phyloP scores from a whole-genome alignment of 1,140 invertebrate genomes.

The Listronotus bonariensis region DNA sequence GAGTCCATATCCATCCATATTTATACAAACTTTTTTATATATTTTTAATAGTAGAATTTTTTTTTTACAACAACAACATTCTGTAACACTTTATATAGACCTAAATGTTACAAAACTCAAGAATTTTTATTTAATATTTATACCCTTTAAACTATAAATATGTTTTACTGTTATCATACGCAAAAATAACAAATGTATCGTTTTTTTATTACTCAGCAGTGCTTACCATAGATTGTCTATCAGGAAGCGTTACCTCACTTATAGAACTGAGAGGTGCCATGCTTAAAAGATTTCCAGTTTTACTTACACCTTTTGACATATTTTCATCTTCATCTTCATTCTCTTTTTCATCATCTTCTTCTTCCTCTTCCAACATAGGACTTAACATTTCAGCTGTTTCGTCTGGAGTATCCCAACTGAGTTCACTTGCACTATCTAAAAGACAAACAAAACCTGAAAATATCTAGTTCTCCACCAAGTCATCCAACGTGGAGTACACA shows the following conservation, averaged over 20 bases:
- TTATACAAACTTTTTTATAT: too few species aligned
- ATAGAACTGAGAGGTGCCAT: conserved; percentile 52
- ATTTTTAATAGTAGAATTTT: too few species aligned
- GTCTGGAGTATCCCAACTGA: conserved; percentile 59
- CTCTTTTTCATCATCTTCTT: conserved; percentile 58
- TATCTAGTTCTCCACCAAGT: neutral
- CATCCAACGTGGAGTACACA: too few species aligned
- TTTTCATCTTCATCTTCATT: conserved; percentile 54
- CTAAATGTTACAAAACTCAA: too few species aligned
- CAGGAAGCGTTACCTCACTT: conserved; percentile 33
- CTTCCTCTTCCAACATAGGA: conserved; percentile 60
- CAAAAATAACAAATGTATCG: too few species aligned
- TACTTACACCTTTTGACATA: conserved; percentile 43
- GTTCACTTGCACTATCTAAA: conserved; percentile 53
- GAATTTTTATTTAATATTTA: too few species aligned
- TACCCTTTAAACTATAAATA: too few species aligned
- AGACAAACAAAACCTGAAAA: too few species aligned
- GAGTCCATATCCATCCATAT: too few species aligned
- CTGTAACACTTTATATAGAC: too few species aligned
- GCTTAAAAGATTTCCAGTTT: conserved; percentile 41
- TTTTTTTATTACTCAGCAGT: neutral
- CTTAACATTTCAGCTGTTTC: conserved; percentile 57
- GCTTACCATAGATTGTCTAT: conserved; percentile 34
- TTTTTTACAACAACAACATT: too few species aligned
- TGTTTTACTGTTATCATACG: too few species aligned